phyloP scores from a whole-genome alignment of 2,113 vertebrate genomes.

The Tetraodon nigroviridis region DNA sequence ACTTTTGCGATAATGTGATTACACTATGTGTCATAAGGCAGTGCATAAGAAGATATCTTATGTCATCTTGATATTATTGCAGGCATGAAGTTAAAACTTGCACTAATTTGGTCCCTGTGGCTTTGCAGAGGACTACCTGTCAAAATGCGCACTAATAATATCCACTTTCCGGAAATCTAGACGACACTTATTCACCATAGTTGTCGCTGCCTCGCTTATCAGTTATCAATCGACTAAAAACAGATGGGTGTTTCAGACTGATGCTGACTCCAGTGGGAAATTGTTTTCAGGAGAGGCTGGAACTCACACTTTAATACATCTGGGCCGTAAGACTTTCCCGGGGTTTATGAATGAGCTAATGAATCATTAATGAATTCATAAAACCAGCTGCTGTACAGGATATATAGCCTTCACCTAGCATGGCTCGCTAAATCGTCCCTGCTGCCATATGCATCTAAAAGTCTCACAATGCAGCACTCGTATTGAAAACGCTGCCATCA shows the following conservation, averaged over 20 bases:
- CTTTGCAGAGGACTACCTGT: too few species aligned
- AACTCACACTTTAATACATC: conserved; percentile 10
- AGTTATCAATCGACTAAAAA: too few species aligned
- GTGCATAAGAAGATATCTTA: not conserved
- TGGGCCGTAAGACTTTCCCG: conserved; percentile 12
- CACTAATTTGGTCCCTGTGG: not conserved
- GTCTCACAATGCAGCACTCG: not conserved
- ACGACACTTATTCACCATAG: not conserved
- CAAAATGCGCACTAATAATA: not conserved
- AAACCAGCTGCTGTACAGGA: not conserved
- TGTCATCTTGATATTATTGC: conserved; percentile 6
- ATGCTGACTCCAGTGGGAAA: not conserved
- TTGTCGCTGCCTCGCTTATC: conserved; percentile 1
- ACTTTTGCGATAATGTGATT: conserved; percentile 1
- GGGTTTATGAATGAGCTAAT: conserved; percentile 28
- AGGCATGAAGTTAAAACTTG: conserved; percentile 8
- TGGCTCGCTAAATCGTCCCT: conserved; percentile 9
- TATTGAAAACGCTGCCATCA: conserved; percentile 30
- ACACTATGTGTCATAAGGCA: not conserved
- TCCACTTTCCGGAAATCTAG: not conserved
- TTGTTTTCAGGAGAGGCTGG: conserved; percentile 10
- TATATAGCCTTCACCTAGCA: conserved; percentile 8
- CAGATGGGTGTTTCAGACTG: not conserved
- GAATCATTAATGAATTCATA: conserved; percentile 25
- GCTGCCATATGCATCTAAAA: conserved; percentile 35